Evolutionary conservation across 92 coral and sea anemone species (phyloP).

Genomic region (Nematostella vectensis): DNA sequence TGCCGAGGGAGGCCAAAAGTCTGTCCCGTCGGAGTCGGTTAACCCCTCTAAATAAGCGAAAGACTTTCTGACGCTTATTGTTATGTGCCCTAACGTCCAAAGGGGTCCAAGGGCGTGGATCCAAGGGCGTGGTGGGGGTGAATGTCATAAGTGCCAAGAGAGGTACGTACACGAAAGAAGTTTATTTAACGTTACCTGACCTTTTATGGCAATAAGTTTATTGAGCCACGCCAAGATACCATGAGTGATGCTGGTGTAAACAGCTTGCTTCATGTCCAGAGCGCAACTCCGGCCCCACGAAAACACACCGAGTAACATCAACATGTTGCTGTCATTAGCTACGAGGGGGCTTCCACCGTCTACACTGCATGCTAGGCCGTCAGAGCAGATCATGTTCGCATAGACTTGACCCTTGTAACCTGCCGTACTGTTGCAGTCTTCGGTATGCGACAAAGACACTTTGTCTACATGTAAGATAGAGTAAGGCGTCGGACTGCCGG

Average conservation of each 20-base stretch:
- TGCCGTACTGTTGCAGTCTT: conserved; percentile 28
- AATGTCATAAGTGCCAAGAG: too few relatives aligned
- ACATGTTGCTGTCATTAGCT: conserved; percentile 14
- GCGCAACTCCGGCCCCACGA: conserved; percentile 62
- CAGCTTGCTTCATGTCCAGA: conserved; percentile 30
- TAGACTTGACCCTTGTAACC: conserved; percentile 21
- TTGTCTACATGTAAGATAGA: conserved; percentile 36
- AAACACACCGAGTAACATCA: conserved; percentile 57
- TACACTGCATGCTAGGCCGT: conserved; percentile 45
- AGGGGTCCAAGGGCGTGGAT: too few relatives aligned
- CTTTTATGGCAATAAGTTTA: conserved; percentile 40
- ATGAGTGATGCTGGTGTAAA: conserved; percentile 40
- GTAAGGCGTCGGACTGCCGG: conserved; percentile 28
- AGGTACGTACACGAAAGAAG: too few relatives aligned
- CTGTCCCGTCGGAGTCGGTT: too few relatives aligned
- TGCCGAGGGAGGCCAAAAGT: too few relatives aligned
- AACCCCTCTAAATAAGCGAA: too few relatives aligned
- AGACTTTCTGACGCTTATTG: too few relatives aligned
- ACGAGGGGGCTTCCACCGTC: conserved; percentile 76
- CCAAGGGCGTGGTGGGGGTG: too few relatives aligned
- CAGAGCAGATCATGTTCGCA: conserved; percentile 37
- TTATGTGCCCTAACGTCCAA: too few relatives aligned
- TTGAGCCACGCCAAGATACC: conserved; percentile 38
- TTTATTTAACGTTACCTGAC: too few relatives aligned
- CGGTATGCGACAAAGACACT: conserved; percentile 20